Evolutionary conservation across 2,113 vertebrate species (phyloP), one percentile per base, ranked within the genome.

Genomic region (Anhinga rufa): DNA sequence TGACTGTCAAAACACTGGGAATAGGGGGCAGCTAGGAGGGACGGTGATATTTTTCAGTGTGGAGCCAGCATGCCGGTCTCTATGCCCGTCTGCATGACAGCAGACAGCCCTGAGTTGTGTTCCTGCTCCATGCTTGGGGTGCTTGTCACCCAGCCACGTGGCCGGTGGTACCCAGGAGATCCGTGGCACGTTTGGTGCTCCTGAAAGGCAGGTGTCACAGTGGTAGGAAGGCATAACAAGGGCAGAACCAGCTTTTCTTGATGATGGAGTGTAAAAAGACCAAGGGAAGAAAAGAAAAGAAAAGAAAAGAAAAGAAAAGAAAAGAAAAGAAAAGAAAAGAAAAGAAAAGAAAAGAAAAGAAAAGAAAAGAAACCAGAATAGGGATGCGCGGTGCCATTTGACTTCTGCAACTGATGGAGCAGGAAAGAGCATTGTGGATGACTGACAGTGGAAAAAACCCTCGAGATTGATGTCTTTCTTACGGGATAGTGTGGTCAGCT

Each of bases 1-100:
- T 4, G 61, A 86, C 89, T 93, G 94, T 94, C 94, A 95, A 75
- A 94, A 91, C 85, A 54, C 60, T 7, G 49, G 64, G 54, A 94
- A 52, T 12, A 4, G 80, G 60, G 92, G 52, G 16, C 44, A 93
- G 6, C 89, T 48, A 52, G 31, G 75, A 85, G 74, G 69, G 49
- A 86, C 3, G 2, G 83, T 57, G 87, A 82, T 65, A 38, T 79
- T 90, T 93, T 94, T 94, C 7, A 22, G 44, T 6, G 1, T 44
- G 65, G 34, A 85, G 64, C 66, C 44, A 58, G 48, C 29, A 17
- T 24, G 34, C 58, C 10, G 8, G 38, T 79, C 57, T 68, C 58
- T 1, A 25, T 61, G 60, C 26, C 19, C 2, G 49, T 82, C 40
- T 85, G 28, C 8, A 9, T 1, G 4, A 38, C n/a, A 51, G 71